Evolutionary conservation across 1,140 invertebrate genomes (phyloP), one percentile per base, ranked within the genome.

Genomic region (Trigoniulus corallinus): DNA sequence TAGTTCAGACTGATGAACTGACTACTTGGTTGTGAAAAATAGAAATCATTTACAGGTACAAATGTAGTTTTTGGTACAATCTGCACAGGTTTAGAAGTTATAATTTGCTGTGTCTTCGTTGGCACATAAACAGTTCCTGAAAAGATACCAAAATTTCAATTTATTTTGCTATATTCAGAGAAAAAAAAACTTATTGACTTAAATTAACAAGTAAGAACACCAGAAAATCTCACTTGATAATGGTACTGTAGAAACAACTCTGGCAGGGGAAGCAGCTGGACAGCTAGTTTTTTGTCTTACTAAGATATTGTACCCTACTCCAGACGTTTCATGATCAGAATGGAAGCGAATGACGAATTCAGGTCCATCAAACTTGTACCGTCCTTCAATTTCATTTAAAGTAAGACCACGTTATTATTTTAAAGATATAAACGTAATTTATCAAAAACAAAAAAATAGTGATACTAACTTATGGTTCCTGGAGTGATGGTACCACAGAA

Each of bases 401-500:
- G 21, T 7, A 44, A 44, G 21, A 44, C 21, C 18, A 39, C 12
- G 12, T 12, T 12, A 13, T 13, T 12, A 39, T 13, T 39, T 39
- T 39, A 18, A 13, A 18, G 12, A 39, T 18, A 18, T 18, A 39
- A 39, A 39, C 37, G n/a, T n/a, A n/a, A n/a, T n/a, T n/a, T n/a
- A n/a, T n/a, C n/a, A n/a, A n/a, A n/a, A n/a, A n/a, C n/a, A n/a
- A n/a, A n/a, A n/a, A n/a, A n/a, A n/a, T n/a, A n/a, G n/a, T n/a
- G n/a, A n/a, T n/a, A n/a, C n/a, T 4, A 10, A 44, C 42, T 20
- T 21, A 44, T 24, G 18, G 42, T 7, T 44, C 21, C 53, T 50
- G 46, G 56, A 57, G 41, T 48, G 12, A 55, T 24, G 21, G 43
- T 48, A 13, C 57, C 61, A 49, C 61, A 62, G 2, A 59, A 29